These are phyloP conservation scores for Euplagia quadripunctaria DNA, from an alignment of 2,888 invertebrate genomes.

Conservation along the genomic window DNA sequence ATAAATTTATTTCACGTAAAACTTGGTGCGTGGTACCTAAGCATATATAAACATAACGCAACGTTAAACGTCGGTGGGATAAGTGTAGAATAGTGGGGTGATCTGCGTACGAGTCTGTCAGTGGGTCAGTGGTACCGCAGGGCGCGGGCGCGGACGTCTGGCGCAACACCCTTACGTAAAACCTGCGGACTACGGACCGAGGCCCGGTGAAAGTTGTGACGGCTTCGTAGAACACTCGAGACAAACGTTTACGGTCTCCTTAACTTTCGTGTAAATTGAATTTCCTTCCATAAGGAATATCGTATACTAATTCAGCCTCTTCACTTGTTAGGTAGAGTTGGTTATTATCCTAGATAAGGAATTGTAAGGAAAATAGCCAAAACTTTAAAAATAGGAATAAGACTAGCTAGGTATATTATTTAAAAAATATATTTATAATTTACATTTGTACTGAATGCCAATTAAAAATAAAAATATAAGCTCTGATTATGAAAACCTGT, in stretches of 20 bases:
- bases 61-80: slow-evolving; percentile 51
- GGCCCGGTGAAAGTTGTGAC: slow-evolving; percentile 79
- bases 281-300: slow-evolving; percentile 20
- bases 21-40: slow-evolving; percentile 25
- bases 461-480: background rate
- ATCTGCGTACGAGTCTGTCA: slow-evolving; percentile 69
- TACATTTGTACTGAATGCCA: background rate
- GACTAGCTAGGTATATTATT: too few relatives aligned
- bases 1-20: slow-evolving; percentile 17
- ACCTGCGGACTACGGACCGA: slow-evolving; percentile 68
- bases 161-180: slow-evolving; percentile 86
- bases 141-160: slow-evolving; percentile 78
- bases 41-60: slow-evolving; percentile 49
- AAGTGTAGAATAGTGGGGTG: slow-evolving; percentile 68
- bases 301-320: background rate
- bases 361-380: background rate
- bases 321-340: background rate
- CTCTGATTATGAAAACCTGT: too few relatives aligned
- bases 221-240: slow-evolving; percentile 71
- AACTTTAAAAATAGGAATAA: background rate
- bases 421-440: too few relatives aligned
- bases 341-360: background rate
- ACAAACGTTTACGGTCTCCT: slow-evolving; percentile 56
- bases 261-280: slow-evolving; percentile 42
- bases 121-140: slow-evolving; percentile 85